Base-by-base conservation (phyloP, 2,888 invertebrate species). In the Polydrusus pterygomalis region DNA sequence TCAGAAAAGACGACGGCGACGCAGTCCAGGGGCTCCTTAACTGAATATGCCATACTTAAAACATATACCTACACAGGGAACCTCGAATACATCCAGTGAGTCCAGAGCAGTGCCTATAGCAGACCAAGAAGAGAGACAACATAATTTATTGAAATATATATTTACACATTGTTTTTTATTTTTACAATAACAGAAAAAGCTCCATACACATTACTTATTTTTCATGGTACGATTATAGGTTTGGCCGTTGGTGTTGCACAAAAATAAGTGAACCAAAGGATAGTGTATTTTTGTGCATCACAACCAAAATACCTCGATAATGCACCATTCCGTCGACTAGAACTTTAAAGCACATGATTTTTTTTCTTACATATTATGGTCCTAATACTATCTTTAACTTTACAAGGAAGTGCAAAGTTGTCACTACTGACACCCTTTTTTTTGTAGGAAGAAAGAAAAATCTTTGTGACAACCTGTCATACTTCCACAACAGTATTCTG, bases 101-200 rank as follows among this genome's bases (percentile, higher is more conserved):
- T n/a, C n/a, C n/a, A n/a, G n/a, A n/a, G n/a, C n/a, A n/a, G 25
- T 25, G 25, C 25, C 25, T 25, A 25, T 5, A 3, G 25, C 25
- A 25, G 25, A 25, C 5, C 25, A 25, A 25, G 30, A 18, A 69
- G 25, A 25, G 13, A 69, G 47, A 9, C 13, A 18, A 10, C 25
- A 43, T 18, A 47, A 43, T 58, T 58, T 68, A 67, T 11, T 47
- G 54, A 74, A 74, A 74, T 74, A 69, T 74, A 69, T 74, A 68
- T 60, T 60, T 74, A 74, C 74, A 74, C 62, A 74, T 67, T 63
- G 63, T 67, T 60, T 64, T n/a, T 65, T 63, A 25, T 54, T 20
- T 45, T 74, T 49, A 62, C 74, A 63, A 63, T 60, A 62, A 67
- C 58, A 58, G 51, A 68, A 69, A 69, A 56, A 56, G 56, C 60